A percentile compares a stretch with the other conserved stretches of the same genome.
Conservation (phyloP, 2,113 vertebrate genomes). For the Prolemur simus region DNA sequence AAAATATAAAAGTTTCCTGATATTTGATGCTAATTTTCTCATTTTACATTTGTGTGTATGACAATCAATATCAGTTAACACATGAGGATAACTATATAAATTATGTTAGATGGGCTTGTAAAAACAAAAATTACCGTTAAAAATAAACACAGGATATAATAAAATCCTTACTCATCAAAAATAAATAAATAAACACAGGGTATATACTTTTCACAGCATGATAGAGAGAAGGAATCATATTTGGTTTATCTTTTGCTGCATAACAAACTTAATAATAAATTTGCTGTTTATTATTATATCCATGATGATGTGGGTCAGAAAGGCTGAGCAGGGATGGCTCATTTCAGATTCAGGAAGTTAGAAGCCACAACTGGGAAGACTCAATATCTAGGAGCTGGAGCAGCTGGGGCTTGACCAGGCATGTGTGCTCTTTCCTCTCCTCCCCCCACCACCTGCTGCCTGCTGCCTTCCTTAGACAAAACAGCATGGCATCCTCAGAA, state of each 20-base stretch:
- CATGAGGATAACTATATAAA: not conserved
- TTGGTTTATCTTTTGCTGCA: not conserved
- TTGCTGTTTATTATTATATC: not conserved
- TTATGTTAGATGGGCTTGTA: not conserved
- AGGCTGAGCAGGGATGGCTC: not conserved
- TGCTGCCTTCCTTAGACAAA: not conserved
- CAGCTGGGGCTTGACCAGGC: not conserved
- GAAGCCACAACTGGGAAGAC: not conserved
- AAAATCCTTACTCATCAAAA: not conserved
- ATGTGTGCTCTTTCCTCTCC: not conserved
- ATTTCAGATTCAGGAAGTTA: too few relatives aligned
- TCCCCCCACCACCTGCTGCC: not conserved
- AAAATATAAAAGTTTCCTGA: not conserved
- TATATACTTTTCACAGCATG: not conserved
- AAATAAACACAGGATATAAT: not conserved
- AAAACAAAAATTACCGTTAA: not conserved
- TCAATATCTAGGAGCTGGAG: not conserved
- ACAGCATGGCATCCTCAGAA: rapidly evolving
- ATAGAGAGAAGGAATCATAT: not conserved
- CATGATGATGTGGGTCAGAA: not conserved
- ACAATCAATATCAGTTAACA: not conserved
- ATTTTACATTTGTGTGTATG: not conserved
- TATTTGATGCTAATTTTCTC: not conserved
- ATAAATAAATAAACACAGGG: not conserved
- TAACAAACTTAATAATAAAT: not conserved